Percentiles rank a stretch among this genome's conserved stretches.
Conservation (phyloP, 2,113 vertebrate species). For the Sterna hirundo region DNA sequence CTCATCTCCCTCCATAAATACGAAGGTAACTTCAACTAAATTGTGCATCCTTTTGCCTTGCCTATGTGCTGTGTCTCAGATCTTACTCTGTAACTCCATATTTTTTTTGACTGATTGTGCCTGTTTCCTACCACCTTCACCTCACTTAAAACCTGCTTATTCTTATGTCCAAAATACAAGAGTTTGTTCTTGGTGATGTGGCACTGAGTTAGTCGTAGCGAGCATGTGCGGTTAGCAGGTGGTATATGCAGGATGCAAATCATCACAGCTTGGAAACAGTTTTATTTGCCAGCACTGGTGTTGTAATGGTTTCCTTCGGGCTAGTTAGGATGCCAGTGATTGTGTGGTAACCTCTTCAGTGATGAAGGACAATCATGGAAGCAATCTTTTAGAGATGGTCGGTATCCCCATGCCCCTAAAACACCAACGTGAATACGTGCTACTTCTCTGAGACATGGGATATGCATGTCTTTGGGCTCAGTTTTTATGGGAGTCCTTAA, state of each 20-base stretch:
- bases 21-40: not conserved
- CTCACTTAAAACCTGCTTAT: not conserved
- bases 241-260: not conserved
- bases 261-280: not conserved
- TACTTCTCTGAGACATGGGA: not conserved
- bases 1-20: not conserved
- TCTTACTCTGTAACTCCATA: not conserved
- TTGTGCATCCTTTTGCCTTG: not conserved
- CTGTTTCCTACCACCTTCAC: not conserved
- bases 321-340: not conserved
- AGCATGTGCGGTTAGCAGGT: rapidly evolving
- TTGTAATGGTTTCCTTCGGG: not conserved
- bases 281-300: not conserved
- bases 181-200: rapidly evolving
- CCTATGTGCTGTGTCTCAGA: not conserved
- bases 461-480: not conserved
- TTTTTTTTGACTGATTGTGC: not conserved
- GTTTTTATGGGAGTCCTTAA: not conserved
- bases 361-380: not conserved
- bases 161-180: not conserved
- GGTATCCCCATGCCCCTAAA: not conserved
- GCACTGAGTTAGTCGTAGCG: rapidly evolving
- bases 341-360: not conserved
- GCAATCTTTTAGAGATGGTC: not conserved
- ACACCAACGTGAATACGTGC: not conserved